These are phyloP conservation scores for Phyllotreta striolata DNA, from an alignment of 2,888 invertebrate genomes.

Conservation along the genomic window DNA sequence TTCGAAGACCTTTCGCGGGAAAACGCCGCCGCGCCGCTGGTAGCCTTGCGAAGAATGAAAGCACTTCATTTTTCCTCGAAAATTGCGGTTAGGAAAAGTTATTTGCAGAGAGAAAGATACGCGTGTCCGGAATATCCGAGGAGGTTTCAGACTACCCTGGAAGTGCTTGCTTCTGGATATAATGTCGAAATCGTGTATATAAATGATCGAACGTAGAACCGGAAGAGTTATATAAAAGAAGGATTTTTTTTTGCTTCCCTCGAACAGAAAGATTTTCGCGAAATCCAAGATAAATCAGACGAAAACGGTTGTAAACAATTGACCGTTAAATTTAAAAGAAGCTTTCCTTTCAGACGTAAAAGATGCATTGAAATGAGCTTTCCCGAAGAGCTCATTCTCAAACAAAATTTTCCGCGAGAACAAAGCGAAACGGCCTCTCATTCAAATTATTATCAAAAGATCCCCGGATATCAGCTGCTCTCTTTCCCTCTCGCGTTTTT, in stretches of 20 bases:
- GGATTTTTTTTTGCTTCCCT: too few species aligned
- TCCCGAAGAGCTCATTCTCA: too few species aligned
- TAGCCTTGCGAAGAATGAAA: slow-evolving; percentile 21
- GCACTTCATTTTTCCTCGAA: slow-evolving; percentile 40
- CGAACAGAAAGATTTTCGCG: too few species aligned
- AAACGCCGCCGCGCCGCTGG: slow-evolving; percentile 26
- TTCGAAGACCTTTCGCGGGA: not conserved
- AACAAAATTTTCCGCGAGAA: too few species aligned
- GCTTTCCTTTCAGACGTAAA: too few species aligned
- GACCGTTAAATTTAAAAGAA: too few species aligned
- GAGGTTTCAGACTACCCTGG: slow-evolving; percentile 30
- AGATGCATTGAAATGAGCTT: too few species aligned
- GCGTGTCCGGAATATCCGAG: slow-evolving; percentile 36
- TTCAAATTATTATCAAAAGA: slow-evolving; percentile 17
- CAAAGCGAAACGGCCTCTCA: not conserved
- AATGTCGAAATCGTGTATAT: slow-evolving; percentile 40
- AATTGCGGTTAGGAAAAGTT: slow-evolving; percentile 34
- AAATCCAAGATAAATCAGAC: too few species aligned
- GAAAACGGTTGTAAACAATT: too few species aligned
- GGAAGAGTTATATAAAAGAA: slow-evolving; percentile 19
- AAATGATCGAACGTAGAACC: slow-evolving; percentile 32
- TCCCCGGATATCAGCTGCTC: not conserved
- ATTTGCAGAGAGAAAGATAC: slow-evolving; percentile 34
- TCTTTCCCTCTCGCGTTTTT: not conserved
- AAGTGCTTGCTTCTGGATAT: slow-evolving; percentile 28